Percentiles rank a stretch among this genome's conserved stretches.
These are phyloP conservation scores for Aurelia coerulea DNA, from an alignment of 30 jellyfish, hydroid and myxozoan genomes.

Conservation along the genomic window DNA sequence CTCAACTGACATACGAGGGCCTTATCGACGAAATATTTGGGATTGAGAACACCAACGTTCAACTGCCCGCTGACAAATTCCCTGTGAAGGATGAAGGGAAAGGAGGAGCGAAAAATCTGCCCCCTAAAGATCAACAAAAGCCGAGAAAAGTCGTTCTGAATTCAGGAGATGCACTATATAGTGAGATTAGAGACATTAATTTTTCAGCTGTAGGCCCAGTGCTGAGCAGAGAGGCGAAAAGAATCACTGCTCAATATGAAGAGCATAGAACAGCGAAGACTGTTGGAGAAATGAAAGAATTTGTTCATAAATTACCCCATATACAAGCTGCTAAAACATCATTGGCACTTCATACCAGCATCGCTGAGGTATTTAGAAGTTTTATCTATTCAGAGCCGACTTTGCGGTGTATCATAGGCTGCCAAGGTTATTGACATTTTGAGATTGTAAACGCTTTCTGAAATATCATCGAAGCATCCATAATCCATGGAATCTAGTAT, in stretches of 20 bases:
- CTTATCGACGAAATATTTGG: slow-evolving; percentile 87
- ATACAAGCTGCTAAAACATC: slow-evolving; percentile 95
- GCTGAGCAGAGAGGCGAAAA: slow-evolving; percentile 92
- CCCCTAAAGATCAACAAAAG: slow-evolving; percentile 72
- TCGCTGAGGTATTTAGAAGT: slow-evolving; percentile 48
- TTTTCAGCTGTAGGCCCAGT: slow-evolving; percentile 97
- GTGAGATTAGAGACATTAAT: slow-evolving; percentile 91
- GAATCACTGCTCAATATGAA: slow-evolving; percentile 96
- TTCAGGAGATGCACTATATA: slow-evolving; percentile 85
- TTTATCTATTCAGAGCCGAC: no score
- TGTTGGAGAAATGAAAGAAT: slow-evolving; percentile 97
- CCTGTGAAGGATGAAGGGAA: slow-evolving; percentile 82
- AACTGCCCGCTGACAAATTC: slow-evolving; percentile 85
- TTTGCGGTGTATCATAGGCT: no score
- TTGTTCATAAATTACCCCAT: slow-evolving; percentile 95
- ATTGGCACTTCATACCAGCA: slow-evolving; percentile 82
- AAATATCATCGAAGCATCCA: no score
- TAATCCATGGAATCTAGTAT: no score
- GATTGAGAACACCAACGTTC: slow-evolving; percentile 86
- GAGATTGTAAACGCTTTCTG: no score
- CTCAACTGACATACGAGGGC: slow-evolving; percentile 97
- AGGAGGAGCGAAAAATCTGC: slow-evolving; percentile 13
- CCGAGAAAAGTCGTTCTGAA: slow-evolving; percentile 78
- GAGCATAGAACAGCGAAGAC: slow-evolving; percentile 97
- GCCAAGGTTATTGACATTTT: no score